Evolutionary conservation across 2,888 invertebrate species (phyloP).

Genomic region (Phymatocera aterrima): DNA sequence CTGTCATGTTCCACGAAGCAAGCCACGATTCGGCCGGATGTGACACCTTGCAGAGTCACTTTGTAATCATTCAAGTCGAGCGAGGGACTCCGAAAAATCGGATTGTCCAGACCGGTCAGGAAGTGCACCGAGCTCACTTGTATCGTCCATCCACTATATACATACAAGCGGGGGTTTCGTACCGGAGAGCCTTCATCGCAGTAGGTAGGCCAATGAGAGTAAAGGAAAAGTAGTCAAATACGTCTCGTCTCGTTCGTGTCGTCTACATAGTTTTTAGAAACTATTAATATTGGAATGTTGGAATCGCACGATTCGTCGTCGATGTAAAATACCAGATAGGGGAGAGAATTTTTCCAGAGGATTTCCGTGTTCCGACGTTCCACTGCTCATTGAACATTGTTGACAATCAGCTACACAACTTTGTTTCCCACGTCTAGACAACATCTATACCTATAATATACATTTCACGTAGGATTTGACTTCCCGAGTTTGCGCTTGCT

Average conservation of each 20-base stretch:
- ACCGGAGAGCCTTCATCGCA: conserved; percentile 17
- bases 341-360: no score
- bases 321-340: no score
- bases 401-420: no score
- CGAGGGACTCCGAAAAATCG: conserved; percentile 18
- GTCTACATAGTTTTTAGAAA: background rate
- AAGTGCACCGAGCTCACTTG: conserved; percentile 10
- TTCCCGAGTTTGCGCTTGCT: no score
- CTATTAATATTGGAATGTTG: no score
- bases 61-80: conserved; percentile 12
- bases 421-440: no score
- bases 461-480: background rate
- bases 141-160: conserved; percentile 8
- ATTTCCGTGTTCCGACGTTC: background rate
- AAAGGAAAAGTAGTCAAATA: conserved; percentile 10
- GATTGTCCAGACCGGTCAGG: conserved; percentile 14
- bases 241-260: conserved; percentile 12
- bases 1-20: background rate
- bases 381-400: no score
- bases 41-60: background rate
- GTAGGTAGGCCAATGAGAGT: background rate
- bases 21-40: background rate
- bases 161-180: background rate
- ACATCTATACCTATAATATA: no score
- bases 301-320: no score